phyloP scores from a whole-genome alignment of 1,140 invertebrate species.

The Procambarus virginalis region DNA sequence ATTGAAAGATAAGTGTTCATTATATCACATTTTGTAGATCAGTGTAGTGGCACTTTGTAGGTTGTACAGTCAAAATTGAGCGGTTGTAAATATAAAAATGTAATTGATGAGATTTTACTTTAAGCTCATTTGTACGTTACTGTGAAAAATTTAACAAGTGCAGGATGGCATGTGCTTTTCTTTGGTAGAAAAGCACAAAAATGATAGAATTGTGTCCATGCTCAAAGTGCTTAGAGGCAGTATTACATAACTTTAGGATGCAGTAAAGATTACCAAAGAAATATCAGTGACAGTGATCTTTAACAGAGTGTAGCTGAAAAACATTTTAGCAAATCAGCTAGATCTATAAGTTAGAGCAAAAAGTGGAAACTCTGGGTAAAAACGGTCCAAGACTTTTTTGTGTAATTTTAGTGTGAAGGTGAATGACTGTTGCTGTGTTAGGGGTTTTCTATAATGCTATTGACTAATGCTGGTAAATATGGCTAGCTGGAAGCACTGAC shows the following conservation, averaged over 20 bases:
- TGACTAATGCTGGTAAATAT: background rate
- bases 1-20: slow-evolving; percentile 12
- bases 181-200: background rate
- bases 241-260: background rate
- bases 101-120: background rate
- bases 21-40: slow-evolving; percentile 38
- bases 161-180: background rate
- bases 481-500: background rate
- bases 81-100: slow-evolving; percentile 29
- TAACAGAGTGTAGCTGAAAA: background rate
- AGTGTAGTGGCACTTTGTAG: slow-evolving; percentile 31
- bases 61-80: slow-evolving; percentile 12
- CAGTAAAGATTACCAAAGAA: background rate
- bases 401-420: background rate
- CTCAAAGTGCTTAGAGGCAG: background rate
- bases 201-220: background rate
- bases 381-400: background rate
- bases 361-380: background rate
- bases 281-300: background rate
- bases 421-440: background rate
- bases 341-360: background rate
- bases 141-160: background rate
- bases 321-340: background rate
- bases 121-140: background rate
- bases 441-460: background rate